A percentile compares a stretch with the other conserved stretches of the same genome.
Conservation (phyloP, 2,797 vertebrate species). For the Tympanoctomys barrerae region DNA sequence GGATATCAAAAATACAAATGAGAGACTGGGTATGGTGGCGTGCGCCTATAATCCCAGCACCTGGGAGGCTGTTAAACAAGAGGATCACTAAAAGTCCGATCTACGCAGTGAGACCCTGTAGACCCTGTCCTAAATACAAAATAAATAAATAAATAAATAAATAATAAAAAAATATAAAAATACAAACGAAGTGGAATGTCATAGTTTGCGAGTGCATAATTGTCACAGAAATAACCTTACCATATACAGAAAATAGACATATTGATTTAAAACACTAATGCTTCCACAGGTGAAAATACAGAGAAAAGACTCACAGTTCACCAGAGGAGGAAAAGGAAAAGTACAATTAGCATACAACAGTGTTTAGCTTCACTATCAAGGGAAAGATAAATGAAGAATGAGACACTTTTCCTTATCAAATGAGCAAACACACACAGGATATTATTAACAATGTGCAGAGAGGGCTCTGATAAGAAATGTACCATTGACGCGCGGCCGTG, state of each 20-base stretch:
- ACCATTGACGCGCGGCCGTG: neutral
- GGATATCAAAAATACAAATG: slow-evolving; percentile 7
- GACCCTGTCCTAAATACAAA: too few species aligned
- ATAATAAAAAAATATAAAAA: too few species aligned
- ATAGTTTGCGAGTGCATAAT: slow-evolving; percentile 5
- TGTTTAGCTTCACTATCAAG: slow-evolving; percentile 24
- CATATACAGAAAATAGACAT: neutral
- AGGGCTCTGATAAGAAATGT: neutral
- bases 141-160: too few species aligned
- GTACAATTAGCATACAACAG: neutral
- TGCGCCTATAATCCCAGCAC: too few species aligned
- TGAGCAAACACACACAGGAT: slow-evolving; percentile 2
- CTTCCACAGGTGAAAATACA: neutral
- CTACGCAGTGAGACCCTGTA: too few species aligned
- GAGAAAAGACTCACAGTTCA: neutral
- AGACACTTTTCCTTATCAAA: slow-evolving; percentile 40
- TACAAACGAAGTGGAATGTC: neutral
- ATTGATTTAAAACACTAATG: neutral
- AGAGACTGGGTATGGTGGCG: too few species aligned
- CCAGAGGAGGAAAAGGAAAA: neutral
- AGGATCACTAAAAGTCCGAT: too few species aligned
- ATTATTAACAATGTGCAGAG: neutral
- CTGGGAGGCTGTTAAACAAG: too few species aligned
- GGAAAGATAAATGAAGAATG: neutral
- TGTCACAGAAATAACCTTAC: neutral